Base-by-base conservation (phyloP, 2,113 vertebrate genomes). In the Hemiscyllium ocellatum region DNA sequence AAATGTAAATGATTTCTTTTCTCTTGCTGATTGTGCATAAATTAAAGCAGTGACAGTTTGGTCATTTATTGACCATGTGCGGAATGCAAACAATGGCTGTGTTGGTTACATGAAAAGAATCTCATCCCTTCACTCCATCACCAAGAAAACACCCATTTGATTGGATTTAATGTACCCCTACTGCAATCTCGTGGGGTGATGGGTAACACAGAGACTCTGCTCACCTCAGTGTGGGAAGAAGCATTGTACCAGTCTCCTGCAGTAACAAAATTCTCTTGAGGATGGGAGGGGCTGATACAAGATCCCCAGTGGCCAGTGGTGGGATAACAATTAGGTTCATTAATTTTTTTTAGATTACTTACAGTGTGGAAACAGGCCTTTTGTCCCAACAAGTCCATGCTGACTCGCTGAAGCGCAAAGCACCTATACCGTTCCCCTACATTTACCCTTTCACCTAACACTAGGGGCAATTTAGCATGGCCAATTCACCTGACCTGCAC, bases 1-100 rank as follows among this genome's bases (percentile, higher is more conserved):
- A 47, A 47, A 24, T 70, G 29, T 70, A 94, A 69, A 94, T 69
- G 37, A 50, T 70, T 94, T 94, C 93, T 70, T 42, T 70, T 47
- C 29, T 68, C 70, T 72, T 70, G 93, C 93, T 72, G 93, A 70
- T 94, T 94, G n/a, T 94, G 42, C 91, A 94, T 94, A 69, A 68
- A 69, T 94, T 70, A 42, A 94, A 47, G n/a, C 37, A 70, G 68
- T 70, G 91, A 47, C 68, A 47, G 10, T 47, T 47, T 94, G 91
- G 20, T 47, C 66, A 94, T 20, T 68, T 37, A 70, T 94, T 94
- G 37, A 37, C 29, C 1, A 69, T 47, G 50, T 29, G 66, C 24
- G 24, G 66, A 72, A 13, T 69, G 68, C 19, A 70, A 94, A 94
- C 72, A n/a, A 22, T 70, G 68, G 13, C 68, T 37, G 72, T 50